Evolutionary conservation across 2,797 vertebrate species (phyloP).

Genomic region (Spizella passerina): DNA sequence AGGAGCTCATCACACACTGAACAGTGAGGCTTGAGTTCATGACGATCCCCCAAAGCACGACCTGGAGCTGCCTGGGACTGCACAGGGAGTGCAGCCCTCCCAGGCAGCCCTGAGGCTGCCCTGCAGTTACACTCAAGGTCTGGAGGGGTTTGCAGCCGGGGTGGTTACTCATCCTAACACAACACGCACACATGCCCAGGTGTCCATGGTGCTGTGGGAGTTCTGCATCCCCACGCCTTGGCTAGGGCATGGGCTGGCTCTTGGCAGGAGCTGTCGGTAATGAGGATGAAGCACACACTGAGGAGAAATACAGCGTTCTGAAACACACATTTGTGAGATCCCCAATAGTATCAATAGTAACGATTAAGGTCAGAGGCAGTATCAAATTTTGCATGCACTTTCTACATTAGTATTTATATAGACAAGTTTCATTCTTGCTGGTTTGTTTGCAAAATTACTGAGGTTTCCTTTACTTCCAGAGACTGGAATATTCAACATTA

Average conservation of each 20-base stretch:
- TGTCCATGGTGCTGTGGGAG: not conserved
- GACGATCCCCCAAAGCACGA: not conserved
- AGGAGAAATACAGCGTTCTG: slow-evolving; percentile 3
- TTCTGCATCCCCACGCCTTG: not conserved
- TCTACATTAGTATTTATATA: slow-evolving; percentile 31
- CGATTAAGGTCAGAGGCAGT: slow-evolving; percentile 9
- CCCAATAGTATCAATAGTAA: not conserved
- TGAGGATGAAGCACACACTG: not conserved
- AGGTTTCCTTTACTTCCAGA: slow-evolving; percentile 13
- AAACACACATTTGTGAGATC: not conserved
- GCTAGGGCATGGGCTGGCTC: not conserved
- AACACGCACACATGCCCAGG: not conserved
- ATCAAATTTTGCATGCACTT: slow-evolving; percentile 7
- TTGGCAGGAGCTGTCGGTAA: not conserved
- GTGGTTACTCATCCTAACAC: not conserved
- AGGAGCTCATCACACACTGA: not conserved
- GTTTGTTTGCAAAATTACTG: slow-evolving; percentile 26
- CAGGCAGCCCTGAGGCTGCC: not conserved
- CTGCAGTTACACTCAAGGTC: not conserved
- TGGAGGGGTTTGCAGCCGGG: not conserved
- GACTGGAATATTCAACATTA: not conserved
- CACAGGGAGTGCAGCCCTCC: not conserved
- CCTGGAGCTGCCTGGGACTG: not conserved
- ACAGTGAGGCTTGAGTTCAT: not conserved
- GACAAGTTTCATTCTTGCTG: slow-evolving; percentile 4